Conservation (phyloP, 1,140 invertebrate genomes). For the Magallana angulata region DNA sequence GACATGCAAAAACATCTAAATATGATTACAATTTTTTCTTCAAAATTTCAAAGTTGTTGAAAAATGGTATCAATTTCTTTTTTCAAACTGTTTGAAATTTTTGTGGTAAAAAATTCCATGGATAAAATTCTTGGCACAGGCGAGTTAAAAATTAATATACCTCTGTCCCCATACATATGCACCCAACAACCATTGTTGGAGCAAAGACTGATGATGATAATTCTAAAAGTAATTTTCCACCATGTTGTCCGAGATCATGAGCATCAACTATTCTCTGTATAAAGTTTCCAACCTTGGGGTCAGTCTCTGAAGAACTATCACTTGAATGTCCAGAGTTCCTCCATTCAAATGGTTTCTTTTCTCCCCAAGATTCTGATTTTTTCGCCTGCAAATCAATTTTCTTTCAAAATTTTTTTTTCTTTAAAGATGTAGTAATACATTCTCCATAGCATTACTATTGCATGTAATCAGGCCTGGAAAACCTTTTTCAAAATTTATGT, state of each 20-base stretch:
- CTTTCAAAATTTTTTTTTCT: background rate
- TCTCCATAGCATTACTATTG: too few relatives aligned
- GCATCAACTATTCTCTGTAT: background rate
- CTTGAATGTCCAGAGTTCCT: background rate
- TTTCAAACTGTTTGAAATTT: too few relatives aligned
- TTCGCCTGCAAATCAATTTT: background rate
- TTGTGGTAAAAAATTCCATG: background rate
- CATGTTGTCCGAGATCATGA: background rate
- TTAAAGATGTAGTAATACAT: background rate
- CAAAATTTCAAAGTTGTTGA: too few relatives aligned
- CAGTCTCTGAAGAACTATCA: background rate
- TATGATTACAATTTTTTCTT: too few relatives aligned
- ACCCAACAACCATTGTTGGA: slow-evolving; percentile 16
- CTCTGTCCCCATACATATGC: slow-evolving; percentile 1
- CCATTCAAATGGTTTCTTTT: background rate
- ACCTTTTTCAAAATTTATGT: too few relatives aligned
- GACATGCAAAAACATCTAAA: too few relatives aligned
- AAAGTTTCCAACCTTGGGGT: background rate
- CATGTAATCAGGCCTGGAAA: too few relatives aligned
- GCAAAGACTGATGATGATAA: background rate
- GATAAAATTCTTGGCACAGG: background rate
- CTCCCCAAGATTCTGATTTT: background rate
- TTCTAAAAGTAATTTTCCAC: background rate
- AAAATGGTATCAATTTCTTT: too few relatives aligned
- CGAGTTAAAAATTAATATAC: background rate